Evolutionary conservation across 2,888 invertebrate genomes (phyloP).

Genomic region (Iselma pallidipennis): DNA sequence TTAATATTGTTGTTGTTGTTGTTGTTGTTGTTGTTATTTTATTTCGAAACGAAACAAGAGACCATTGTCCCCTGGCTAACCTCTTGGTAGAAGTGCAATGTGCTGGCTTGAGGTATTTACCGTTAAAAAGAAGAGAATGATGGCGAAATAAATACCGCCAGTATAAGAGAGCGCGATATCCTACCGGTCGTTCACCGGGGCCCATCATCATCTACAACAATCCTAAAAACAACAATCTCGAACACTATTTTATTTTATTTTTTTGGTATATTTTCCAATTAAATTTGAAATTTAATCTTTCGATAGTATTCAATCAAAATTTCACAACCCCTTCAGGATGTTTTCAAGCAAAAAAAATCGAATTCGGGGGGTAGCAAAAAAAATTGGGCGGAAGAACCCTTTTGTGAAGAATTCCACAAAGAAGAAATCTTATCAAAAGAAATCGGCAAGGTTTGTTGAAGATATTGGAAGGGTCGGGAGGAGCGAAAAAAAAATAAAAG

Average conservation of each 20-base stretch:
- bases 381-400: not conserved
- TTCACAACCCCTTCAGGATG: not conserved
- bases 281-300: not conserved
- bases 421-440: not conserved
- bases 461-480: too few relatives aligned
- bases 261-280: not conserved
- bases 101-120: constrained; percentile 7
- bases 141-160: constrained; percentile 11
- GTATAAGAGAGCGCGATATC: constrained; percentile 19
- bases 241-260: not conserved
- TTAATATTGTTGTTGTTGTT: not conserved
- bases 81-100: constrained; percentile 3
- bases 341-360: not conserved
- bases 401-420: not conserved
- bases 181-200: constrained; percentile 19
- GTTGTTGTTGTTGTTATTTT: not conserved
- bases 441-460: not conserved
- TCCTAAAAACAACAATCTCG: not conserved
- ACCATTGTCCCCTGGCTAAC: constrained; percentile 6
- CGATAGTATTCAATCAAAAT: not conserved
- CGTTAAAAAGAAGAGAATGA: constrained; percentile 11
- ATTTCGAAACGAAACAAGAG: not conserved
- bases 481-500: constrained; percentile 4
- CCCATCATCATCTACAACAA: not conserved
- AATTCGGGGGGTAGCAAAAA: too few relatives aligned